These are phyloP conservation scores for Sebastiscus albofasciatus DNA, from an alignment of 2,797 vertebrate species.

Conservation along the genomic window DNA sequence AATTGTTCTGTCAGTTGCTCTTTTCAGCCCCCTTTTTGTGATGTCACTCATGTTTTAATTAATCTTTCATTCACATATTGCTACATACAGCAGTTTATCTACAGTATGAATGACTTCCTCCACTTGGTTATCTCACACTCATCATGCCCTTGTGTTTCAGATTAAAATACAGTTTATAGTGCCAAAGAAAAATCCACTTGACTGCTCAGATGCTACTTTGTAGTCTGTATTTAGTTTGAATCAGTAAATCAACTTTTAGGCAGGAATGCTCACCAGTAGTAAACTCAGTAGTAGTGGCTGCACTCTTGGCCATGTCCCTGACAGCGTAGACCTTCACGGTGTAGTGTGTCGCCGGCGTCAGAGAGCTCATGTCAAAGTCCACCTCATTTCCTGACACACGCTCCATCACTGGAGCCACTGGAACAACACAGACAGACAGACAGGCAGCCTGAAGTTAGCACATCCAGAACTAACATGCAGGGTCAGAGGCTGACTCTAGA, in stretches of 20 bases:
- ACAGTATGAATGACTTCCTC: neutral
- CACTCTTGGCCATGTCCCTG: constrained; percentile 89
- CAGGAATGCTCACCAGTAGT: constrained; percentile 86
- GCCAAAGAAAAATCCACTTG: neutral
- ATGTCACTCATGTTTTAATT: neutral
- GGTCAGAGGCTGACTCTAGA: neutral
- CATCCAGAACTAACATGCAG: neutral
- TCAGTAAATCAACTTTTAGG: neutral
- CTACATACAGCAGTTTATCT: neutral
- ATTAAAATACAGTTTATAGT: neutral
- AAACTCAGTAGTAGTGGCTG: constrained; percentile 87
- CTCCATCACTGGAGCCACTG: constrained; percentile 89
- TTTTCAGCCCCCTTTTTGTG: neutral
- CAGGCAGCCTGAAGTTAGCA: neutral
- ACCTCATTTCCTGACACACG: constrained; percentile 92
- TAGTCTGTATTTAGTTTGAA: neutral
- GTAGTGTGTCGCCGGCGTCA: constrained; percentile 90
- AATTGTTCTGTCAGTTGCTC: neutral
- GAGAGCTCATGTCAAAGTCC: constrained; percentile 89
- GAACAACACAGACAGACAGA: constrained; percentile 3
- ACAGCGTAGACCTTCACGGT: constrained; percentile 89
- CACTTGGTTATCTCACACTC: neutral
- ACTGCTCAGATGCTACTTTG: neutral
- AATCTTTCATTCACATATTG: no score
- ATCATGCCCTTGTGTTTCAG: neutral